A percentile compares a stretch with the other conserved stretches of the same genome.
phyloP scores from a whole-genome alignment of 1,140 invertebrate species.

The Samia ricini region DNA sequence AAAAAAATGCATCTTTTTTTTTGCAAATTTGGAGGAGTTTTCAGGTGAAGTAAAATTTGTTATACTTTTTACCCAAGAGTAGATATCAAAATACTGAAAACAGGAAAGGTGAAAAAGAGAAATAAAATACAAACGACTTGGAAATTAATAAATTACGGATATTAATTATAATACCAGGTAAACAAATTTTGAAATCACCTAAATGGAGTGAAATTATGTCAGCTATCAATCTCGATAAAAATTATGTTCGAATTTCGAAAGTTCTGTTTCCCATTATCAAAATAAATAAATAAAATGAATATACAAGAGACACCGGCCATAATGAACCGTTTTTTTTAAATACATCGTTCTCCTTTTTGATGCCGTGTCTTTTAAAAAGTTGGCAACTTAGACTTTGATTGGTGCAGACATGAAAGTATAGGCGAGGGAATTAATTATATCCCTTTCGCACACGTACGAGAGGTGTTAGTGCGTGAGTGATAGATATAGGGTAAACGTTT shows the following conservation, averaged over 20 bases:
- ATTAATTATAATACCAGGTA: no score
- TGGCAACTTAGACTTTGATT: constrained; percentile 28
- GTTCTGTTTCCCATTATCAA: background rate
- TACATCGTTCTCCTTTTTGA: background rate
- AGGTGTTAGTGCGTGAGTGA: constrained; percentile 52
- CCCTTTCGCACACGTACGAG: constrained; percentile 46
- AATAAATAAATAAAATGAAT: background rate
- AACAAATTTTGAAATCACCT: no score
- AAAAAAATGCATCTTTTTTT: no score
- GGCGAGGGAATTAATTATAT: constrained; percentile 34
- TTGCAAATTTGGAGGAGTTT: no score
- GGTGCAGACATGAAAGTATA: constrained; percentile 40
- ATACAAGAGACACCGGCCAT: constrained; percentile 1
- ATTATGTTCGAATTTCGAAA: background rate
- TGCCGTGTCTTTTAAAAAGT: constrained; percentile 46
- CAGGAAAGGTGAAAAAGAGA: no score
- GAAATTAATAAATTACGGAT: no score
- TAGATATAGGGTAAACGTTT: constrained; percentile 62
- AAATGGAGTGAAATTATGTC: background rate
- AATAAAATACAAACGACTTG: no score
- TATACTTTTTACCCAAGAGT: no score
- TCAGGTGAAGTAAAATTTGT: no score
- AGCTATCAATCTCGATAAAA: constrained; percentile 7
- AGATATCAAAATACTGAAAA: no score
- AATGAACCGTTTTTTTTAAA: background rate